phyloP scores from a whole-genome alignment of 1,140 invertebrate species.

The Drosophila ficusphila region DNA sequence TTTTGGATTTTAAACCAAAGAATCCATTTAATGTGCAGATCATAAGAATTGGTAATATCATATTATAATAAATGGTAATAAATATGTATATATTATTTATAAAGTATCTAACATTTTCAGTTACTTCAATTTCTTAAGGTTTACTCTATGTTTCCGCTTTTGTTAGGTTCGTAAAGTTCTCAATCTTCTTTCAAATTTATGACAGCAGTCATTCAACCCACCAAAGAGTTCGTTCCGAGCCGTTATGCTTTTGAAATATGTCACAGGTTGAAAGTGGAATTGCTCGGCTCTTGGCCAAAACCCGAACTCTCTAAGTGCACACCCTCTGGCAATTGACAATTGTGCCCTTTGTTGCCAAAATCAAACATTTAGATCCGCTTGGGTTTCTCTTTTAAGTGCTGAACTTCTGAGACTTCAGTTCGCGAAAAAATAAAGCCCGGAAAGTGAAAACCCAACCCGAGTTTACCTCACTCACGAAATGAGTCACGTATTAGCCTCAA shows the following conservation, averaged over 20 bases:
- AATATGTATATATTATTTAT: no score
- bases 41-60: no score
- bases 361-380: slow-evolving; percentile 31
- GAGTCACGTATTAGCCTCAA: slow-evolving; percentile 36
- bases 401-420: neutral
- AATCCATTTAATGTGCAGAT: no score
- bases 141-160: no score
- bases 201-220: neutral
- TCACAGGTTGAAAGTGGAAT: slow-evolving; percentile 7
- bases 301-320: slow-evolving; percentile 12
- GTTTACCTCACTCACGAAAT: neutral
- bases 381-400: slow-evolving; percentile 25
- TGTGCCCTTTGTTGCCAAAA: slow-evolving; percentile 31
- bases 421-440: slow-evolving; percentile 1
- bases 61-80: no score
- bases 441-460: slow-evolving; percentile 59
- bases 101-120: no score
- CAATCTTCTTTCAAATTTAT: slow-evolving; percentile 1
- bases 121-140: no score
- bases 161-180: no score
- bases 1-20: no score
- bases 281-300: neutral
- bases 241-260: slow-evolving; percentile 16
- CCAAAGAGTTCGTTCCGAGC: neutral
- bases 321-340: slow-evolving; percentile 17